phyloP scores from a whole-genome alignment of 2,888 invertebrate genomes.

The Unio pictorum region DNA sequence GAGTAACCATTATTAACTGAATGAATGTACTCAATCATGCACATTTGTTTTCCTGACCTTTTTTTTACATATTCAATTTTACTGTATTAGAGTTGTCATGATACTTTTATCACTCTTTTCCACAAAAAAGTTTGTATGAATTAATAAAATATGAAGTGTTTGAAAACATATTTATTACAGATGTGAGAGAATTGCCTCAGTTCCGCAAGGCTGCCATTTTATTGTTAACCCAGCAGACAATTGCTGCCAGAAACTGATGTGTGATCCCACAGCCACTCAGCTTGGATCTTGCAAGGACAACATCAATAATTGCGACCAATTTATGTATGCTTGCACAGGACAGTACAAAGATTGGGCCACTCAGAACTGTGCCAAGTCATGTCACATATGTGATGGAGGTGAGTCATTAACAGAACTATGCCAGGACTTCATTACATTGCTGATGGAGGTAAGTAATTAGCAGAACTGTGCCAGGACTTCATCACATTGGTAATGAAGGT shows the following conservation, averaged over 20 bases:
- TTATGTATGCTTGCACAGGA: slow-evolving; percentile 30
- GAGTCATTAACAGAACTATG: background rate
- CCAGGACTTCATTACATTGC: background rate
- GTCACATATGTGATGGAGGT: slow-evolving; percentile 35
- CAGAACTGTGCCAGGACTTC: too few species aligned
- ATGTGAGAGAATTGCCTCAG: slow-evolving; percentile 47
- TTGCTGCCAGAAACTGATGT: slow-evolving; percentile 50
- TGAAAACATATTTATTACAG: slow-evolving; percentile 17
- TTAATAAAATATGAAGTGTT: too few species aligned
- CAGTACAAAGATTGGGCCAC: slow-evolving; percentile 43
- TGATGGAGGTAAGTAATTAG: too few species aligned
- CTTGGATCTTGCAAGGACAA: slow-evolving; percentile 30
- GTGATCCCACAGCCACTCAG: slow-evolving; percentile 34
- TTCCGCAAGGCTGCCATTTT: slow-evolving; percentile 45
- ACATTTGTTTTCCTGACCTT: too few species aligned
- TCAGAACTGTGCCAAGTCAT: slow-evolving; percentile 42
- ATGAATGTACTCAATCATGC: too few species aligned
- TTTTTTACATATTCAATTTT: too few species aligned
- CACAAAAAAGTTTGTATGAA: too few species aligned
- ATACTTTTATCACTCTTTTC: too few species aligned
- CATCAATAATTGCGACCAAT: slow-evolving; percentile 32
- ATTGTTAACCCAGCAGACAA: slow-evolving; percentile 41
- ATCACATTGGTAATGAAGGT: too few species aligned
- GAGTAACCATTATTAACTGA: too few species aligned
- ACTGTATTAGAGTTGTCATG: too few species aligned